Evolutionary conservation across 1,140 invertebrate genomes (phyloP), one percentile per base, ranked within the genome.

Genomic region (Drosophila pandora): DNA sequence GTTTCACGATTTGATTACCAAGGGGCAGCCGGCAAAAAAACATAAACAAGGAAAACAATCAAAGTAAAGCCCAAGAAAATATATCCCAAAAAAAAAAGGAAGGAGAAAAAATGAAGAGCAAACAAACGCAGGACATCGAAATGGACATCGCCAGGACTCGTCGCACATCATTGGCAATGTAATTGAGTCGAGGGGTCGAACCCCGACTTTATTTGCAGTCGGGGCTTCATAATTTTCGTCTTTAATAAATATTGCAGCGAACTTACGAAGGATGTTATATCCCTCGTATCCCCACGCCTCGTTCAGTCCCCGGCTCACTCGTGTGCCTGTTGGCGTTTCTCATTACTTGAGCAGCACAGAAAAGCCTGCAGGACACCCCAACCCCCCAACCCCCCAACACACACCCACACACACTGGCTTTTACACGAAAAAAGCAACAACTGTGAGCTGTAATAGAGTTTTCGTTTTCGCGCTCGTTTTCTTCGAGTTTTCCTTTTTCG

Each of bases 201-300:
- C n/a, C 21, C 25, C 43, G 64, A 47, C 67, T 70, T 70, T 70
- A 70, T 70, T 70, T 70, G 63, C 64, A 57, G 64, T 48, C 55
- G 56, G 34, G 62, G 55, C 62, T 52, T 76, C 72, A 76, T 76
- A 76, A 76, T 76, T 76, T 76, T 76, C 52, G 62, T 61, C 73
- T 76, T 76, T 76, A 56, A 76, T 76, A 76, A 76, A 76, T 76
- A 68, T 68, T 76, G 73, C 62, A 76, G 61, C 43, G 10, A 73
- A 48, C 70, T 62, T 52, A 8, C 69, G 47, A 37, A 67, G 61
- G 62, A 47, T 22, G 5, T 21, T 12, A 53, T 34, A 47, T 37
- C 9, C 13, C 39, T 34, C 32, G 32, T 10, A 9, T 34, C 32
- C 32, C 8, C 32, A 9, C 32, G 32, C 12, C 48, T 10, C 12